A percentile compares a stretch with the other conserved stretches of the same genome.
phyloP scores from a whole-genome alignment of 2,797 vertebrate genomes.

The Acanthis flammea region DNA sequence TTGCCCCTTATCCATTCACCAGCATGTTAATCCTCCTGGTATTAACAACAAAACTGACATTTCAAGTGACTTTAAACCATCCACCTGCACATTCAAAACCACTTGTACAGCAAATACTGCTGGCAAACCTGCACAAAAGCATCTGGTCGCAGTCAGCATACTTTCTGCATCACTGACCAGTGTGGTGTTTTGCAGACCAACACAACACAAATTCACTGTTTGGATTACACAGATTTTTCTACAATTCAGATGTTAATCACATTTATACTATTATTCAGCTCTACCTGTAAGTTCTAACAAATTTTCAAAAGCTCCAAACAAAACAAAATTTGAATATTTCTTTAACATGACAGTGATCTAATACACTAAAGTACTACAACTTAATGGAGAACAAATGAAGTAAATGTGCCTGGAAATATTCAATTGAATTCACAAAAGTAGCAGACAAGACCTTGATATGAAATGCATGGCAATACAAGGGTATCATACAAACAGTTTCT shows the following conservation, averaged over 20 bases:
- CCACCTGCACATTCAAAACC: neutral
- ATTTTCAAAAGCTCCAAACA: neutral
- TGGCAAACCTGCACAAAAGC: neutral
- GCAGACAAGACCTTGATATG: neutral
- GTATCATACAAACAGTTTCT: neutral
- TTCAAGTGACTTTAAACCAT: neutral
- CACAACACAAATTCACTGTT: neutral
- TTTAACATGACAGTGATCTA: neutral
- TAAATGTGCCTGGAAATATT: neutral
- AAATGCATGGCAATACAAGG: neutral
- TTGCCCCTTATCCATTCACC: neutral
- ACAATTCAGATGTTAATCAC: neutral
- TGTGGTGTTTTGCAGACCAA: neutral
- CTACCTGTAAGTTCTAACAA: neutral
- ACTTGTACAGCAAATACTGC: neutral
- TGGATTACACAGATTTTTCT: neutral
- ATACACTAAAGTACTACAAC: neutral
- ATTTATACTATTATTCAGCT: neutral
- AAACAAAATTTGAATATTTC: neutral
- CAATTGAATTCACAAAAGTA: neutral
- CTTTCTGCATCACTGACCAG: constrained; percentile 24
- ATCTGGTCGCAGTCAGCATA: neutral
- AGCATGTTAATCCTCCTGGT: neutral
- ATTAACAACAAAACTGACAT: neutral
- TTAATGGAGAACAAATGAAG: neutral